Evolutionary conservation across 2,113 vertebrate genomes (phyloP).

Genomic region (Oophaga pumilio): DNA sequence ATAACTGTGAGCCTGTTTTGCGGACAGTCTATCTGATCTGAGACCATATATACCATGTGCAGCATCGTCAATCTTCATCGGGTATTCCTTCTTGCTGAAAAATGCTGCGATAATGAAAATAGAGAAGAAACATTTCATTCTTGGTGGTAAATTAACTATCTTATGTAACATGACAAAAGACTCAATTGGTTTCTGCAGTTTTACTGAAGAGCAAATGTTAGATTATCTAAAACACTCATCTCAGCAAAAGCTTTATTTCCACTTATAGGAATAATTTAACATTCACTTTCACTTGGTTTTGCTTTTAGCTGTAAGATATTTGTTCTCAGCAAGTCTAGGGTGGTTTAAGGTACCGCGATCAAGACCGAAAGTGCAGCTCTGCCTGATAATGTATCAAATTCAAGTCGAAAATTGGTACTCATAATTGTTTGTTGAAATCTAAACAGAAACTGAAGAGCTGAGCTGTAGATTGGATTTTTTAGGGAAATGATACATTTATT

Average conservation of each 20-base stretch:
- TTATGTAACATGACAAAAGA: slow-evolving; percentile 62
- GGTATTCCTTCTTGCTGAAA: slow-evolving; percentile 57
- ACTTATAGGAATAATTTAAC: slow-evolving; percentile 43
- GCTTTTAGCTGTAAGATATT: slow-evolving; percentile 53
- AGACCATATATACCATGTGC: slow-evolving; percentile 45
- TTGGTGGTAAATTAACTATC: slow-evolving; percentile 60
- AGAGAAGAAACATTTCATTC: slow-evolving; percentile 50
- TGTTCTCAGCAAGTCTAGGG: slow-evolving; percentile 30
- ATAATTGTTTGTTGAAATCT: slow-evolving; percentile 12
- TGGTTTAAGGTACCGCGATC: slow-evolving; percentile 36
- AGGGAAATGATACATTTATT: background rate
- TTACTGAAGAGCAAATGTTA: slow-evolving; percentile 25
- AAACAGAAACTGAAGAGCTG: background rate
- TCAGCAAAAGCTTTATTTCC: background rate
- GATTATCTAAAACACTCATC: slow-evolving; percentile 13
- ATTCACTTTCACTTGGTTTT: slow-evolving; percentile 46
- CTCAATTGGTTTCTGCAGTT: slow-evolving; percentile 14
- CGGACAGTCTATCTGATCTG: slow-evolving; percentile 4
- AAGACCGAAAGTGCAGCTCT: slow-evolving; percentile 16
- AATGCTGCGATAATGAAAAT: slow-evolving; percentile 55
- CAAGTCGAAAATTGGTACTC: background rate
- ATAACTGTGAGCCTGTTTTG: background rate
- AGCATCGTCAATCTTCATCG: slow-evolving; percentile 53
- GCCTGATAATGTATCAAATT: slow-evolving; percentile 7
- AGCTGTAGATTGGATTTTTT: background rate